These are phyloP conservation scores for Drosophila recens DNA, from an alignment of 2,888 invertebrate genomes.

Conservation along the genomic window DNA sequence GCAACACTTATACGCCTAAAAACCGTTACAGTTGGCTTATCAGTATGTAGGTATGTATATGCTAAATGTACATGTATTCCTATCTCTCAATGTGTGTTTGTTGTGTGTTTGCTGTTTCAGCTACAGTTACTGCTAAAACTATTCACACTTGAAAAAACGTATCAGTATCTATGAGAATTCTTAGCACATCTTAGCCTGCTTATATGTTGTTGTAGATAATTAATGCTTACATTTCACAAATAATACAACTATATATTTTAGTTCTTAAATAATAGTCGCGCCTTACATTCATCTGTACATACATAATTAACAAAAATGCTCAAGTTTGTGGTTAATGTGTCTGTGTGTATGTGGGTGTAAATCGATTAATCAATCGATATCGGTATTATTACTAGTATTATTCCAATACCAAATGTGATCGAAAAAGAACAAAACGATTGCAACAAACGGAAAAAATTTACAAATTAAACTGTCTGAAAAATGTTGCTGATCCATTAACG, in stretches of 20 bases:
- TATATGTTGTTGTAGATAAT: constrained; percentile 35
- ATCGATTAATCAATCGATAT: too few relatives aligned
- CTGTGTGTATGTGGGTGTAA: too few relatives aligned
- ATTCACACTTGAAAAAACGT: constrained; percentile 19
- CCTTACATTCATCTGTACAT: constrained; percentile 44
- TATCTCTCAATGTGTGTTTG: constrained; percentile 35
- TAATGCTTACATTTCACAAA: constrained; percentile 52
- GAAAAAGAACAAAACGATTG: too few relatives aligned
- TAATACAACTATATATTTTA: constrained; percentile 53
- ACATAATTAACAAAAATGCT: too few relatives aligned
- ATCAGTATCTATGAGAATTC: constrained; percentile 7
- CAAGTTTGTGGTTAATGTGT: too few relatives aligned
- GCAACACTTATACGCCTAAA: constrained; percentile 77
- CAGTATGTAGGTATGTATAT: constrained; percentile 48
- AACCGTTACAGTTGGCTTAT: constrained; percentile 66
- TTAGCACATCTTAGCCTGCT: constrained; percentile 43
- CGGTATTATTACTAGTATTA: too few relatives aligned
- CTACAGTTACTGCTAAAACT: constrained; percentile 58
- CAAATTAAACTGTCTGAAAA: too few relatives aligned
- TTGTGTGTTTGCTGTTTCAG: constrained; percentile 23
- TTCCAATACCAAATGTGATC: too few relatives aligned
- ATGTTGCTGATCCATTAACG: too few relatives aligned
- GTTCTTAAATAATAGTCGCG: constrained; percentile 55
- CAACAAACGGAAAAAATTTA: too few relatives aligned
- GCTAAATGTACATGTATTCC: constrained; percentile 38